Base-by-base conservation (phyloP, 2,113 vertebrate genomes). In the Mesocricetus auratus region DNA sequence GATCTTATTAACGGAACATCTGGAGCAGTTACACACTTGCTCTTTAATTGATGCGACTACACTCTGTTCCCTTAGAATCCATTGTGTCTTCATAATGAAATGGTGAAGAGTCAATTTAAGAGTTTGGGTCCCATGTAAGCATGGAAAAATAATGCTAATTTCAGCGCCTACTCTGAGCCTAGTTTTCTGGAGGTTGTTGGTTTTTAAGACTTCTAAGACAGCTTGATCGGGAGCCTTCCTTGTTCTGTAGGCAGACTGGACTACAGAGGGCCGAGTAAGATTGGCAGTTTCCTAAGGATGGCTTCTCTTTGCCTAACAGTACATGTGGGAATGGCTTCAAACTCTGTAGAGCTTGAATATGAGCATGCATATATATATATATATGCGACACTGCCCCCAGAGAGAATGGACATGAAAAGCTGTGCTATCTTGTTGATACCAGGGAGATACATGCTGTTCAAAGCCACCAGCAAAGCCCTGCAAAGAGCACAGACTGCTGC, bases 291-390 rank as follows among this genome's bases (percentile, higher is more conserved):
- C 95, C 97, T 93, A 79, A 89, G n/a, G 53, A 97, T 90, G 91
- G 93, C 81, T 96, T 96, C 95, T 97, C 93, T 97, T 98, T 97
- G 96, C 87, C 95, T 97, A 71, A 98, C 82, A 58, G 75, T 90
- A 83, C 93, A 91, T 42, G 83, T 90, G 92, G 96, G 16, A 98
- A 91, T 93, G 73, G 78, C 81, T 96, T 98, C 74, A 22, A 94
- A 90, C 74, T 93, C 75, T 86, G 11, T 22, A 85, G 53, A 26
- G 33, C 50, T 60, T 95, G 88, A 98, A 97, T n/a, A n/a, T n/a
- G n/a, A n/a, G n/a, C n/a, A n/a, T n/a, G n/a, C n/a, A n/a, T n/a
- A n/a, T 97, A 82, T 73, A 58, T 62, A 98, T 53, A 53, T 53
- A 97, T 78, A 66, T 15, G 86, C 0, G 0, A 3, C 64, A 71